phyloP scores from a whole-genome alignment of 30 jellyfish, hydroid and myxozoan species.

The Catostylus mosaicus region DNA sequence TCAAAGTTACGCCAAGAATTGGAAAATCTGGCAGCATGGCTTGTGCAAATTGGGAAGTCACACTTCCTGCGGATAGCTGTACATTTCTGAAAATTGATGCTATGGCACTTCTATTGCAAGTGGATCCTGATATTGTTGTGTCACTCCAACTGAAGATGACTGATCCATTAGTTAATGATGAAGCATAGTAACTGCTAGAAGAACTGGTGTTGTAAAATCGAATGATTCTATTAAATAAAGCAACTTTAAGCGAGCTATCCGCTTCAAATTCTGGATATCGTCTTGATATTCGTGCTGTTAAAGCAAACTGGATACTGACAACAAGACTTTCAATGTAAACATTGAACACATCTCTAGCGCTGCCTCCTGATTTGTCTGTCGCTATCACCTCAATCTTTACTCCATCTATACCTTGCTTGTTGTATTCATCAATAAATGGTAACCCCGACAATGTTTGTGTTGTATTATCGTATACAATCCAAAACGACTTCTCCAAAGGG shows the following conservation, averaged over 20 bases:
- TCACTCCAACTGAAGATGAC: conserved; percentile 67
- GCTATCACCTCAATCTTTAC: conserved; percentile 39
- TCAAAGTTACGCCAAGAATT: conserved; percentile 16
- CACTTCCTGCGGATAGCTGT: conserved; percentile 42
- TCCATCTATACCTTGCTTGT: conserved; percentile 32
- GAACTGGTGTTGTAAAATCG: conserved; percentile 37
- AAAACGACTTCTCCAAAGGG: conserved; percentile 13
- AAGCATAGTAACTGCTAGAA: conserved; percentile 7
- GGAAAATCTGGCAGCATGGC: conserved; percentile 74
- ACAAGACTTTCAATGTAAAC: conserved; percentile 26
- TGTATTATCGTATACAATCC: conserved; percentile 53
- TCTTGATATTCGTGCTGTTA: conserved; percentile 38
- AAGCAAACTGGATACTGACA: conserved; percentile 33
- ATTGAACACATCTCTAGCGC: conserved; percentile 64
- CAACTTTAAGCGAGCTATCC: conserved; percentile 28
- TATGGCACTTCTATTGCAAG: conserved; percentile 51
- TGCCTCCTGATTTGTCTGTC: conserved; percentile 21
- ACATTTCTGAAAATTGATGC: background rate
- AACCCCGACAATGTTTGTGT: conserved; percentile 60
- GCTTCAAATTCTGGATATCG: conserved; percentile 11
- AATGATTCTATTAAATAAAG: conserved; percentile 31
- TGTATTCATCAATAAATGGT: conserved; percentile 33
- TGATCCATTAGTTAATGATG: conserved; percentile 54
- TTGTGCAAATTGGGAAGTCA: conserved; percentile 44
- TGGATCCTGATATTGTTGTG: conserved; percentile 16